These are phyloP conservation scores for Choreutis nemorana DNA, from an alignment of 2,888 invertebrate genomes.

Conservation along the genomic window DNA sequence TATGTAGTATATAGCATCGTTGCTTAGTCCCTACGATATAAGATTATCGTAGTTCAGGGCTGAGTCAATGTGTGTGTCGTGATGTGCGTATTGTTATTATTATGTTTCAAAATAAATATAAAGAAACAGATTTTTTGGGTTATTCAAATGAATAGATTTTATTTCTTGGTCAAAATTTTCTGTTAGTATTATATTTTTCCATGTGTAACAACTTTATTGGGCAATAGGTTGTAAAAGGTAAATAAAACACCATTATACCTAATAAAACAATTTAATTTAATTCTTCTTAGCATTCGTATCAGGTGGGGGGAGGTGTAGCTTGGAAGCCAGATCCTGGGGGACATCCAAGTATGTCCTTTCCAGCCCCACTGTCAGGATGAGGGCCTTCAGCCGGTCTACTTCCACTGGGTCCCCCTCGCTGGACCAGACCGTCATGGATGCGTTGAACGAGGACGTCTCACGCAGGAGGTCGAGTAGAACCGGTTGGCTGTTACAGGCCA, in stretches of 20 bases:
- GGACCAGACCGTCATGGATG: slow-evolving; percentile 85
- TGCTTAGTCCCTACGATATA: no score
- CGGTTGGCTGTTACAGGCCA: slow-evolving; percentile 71
- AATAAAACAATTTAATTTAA: slow-evolving; percentile 14
- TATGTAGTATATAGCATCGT: no score
- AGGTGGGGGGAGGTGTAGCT: slow-evolving; percentile 53
- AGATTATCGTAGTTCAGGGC: no score
- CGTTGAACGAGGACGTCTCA: slow-evolving; percentile 52
- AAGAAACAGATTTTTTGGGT: no score
- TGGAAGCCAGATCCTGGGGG: slow-evolving; percentile 66
- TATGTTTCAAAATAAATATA: no score
- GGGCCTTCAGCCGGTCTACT: slow-evolving; percentile 67
- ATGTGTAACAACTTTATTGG: no score
- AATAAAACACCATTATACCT: slow-evolving; percentile 5
- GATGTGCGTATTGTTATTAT: no score
- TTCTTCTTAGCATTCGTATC: slow-evolving; percentile 27
- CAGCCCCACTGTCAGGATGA: slow-evolving; percentile 73
- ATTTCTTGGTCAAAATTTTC: no score
- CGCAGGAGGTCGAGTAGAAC: slow-evolving; percentile 68
- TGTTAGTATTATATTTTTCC: no score
- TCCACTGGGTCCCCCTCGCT: slow-evolving; percentile 72
- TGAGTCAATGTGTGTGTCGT: no score
- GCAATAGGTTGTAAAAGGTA: no score
- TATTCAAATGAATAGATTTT: no score
- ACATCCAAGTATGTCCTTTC: slow-evolving; percentile 81